Evolutionary conservation across 1,140 invertebrate species (phyloP), one percentile per base, ranked within the genome.

Genomic region (Bathynomus jamesi): DNA sequence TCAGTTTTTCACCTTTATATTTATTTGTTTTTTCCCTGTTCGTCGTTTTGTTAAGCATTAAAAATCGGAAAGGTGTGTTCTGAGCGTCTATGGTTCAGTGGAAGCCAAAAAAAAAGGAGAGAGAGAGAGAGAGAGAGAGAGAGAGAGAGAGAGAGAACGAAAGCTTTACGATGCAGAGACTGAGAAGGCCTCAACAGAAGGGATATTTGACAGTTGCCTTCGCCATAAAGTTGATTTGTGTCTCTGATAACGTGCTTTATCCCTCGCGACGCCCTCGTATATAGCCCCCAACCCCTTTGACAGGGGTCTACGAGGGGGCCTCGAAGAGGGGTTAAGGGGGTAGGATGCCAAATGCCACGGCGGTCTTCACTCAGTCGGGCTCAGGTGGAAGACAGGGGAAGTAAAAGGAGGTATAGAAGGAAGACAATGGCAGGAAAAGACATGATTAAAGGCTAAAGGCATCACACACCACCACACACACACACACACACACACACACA

Each of bases 101-200:
- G 28, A 60, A 21, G 21, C 31, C 31, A 28, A 21, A 61, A 28
- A 29, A 53, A 28, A 30, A 24, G 67, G 28, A 30, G 61, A 28
- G 27, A 28, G 67, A 66, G 60, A 31, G 60, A 29, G 28, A 28
- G 28, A 61, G 24, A 65, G 63, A 61, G 25, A 53, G 32, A n/a
- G 7, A 53, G 63, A 66, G 27, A 65, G 28, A 53, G 40, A 53
- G 21, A 53, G 40, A n/a, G n/a, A n/a, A n/a, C n/a, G n/a, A n/a
- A n/a, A n/a, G n/a, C n/a, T 61, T 29, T 31, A 73, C 28, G 28
- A 69, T 0, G 68, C 27, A 64, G n/a, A 46, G 11, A 60, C 30
- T 32, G 7, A 53, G 8, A 29, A 25, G 25, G 11, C 40, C 40
- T 53, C 40, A 53, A 21, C 13, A 53, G 21, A 53, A 53, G 40